phyloP scores from a whole-genome alignment of 2,797 vertebrate genomes.

The Pseudochaenichthys georgianus region DNA sequence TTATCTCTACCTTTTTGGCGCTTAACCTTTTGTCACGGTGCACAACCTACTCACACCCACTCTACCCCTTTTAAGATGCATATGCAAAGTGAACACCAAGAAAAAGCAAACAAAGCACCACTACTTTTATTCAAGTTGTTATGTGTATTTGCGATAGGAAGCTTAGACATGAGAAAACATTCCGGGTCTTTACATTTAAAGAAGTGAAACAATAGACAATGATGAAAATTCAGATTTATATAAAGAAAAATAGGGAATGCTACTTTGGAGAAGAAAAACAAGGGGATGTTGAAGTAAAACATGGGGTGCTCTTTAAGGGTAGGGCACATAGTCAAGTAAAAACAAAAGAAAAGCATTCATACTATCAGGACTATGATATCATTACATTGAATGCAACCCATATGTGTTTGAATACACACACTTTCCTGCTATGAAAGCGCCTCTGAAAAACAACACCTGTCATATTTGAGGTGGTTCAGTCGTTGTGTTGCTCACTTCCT shows the following conservation, averaged over 20 bases:
- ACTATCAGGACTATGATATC: not conserved
- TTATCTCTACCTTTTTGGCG: slow-evolving; percentile 1
- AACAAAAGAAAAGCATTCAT: not conserved
- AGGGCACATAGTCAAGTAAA: no score
- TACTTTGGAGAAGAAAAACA: no score
- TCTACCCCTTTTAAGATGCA: not conserved
- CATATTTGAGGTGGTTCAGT: slow-evolving; percentile 4
- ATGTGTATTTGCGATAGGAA: not conserved
- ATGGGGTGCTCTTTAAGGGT: no score
- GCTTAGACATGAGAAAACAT: not conserved
- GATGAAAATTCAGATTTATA: not conserved
- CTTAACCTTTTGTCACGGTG: not conserved
- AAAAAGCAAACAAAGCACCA: not conserved
- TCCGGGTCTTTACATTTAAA: not conserved
- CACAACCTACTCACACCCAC: slow-evolving; percentile 2
- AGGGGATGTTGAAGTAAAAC: no score
- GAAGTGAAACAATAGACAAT: not conserved
- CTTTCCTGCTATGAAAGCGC: not conserved
- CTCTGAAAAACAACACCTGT: not conserved
- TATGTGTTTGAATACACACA: not conserved
- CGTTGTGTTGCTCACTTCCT: slow-evolving; percentile 9
- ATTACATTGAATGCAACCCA: not conserved
- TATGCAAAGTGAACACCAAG: slow-evolving; percentile 7
- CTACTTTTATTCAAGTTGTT: not conserved
- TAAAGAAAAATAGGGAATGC: no score